Evolutionary conservation across 1,140 invertebrate genomes (phyloP).

Genomic region (Leptonema lineaticorne): DNA sequence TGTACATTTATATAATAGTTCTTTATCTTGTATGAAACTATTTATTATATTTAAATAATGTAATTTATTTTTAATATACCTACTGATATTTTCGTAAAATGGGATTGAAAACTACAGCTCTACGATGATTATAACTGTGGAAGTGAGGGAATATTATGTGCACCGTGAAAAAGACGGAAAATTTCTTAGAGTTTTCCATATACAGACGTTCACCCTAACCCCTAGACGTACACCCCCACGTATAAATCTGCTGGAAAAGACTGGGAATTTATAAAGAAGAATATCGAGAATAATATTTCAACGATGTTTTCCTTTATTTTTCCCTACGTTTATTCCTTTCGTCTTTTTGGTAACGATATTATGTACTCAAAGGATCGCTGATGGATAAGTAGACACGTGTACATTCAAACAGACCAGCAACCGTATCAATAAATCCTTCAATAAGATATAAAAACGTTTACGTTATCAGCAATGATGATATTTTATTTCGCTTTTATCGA

Average conservation of each 20-base stretch:
- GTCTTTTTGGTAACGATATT: slow-evolving; percentile 37
- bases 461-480: slow-evolving; percentile 36
- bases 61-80: no score
- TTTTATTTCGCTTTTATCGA: slow-evolving; percentile 31
- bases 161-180: slow-evolving; percentile 18
- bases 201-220: background rate
- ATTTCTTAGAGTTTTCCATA: background rate
- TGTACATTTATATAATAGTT: no score
- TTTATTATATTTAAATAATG: no score
- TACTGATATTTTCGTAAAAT: no score
- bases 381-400: slow-evolving; percentile 15
- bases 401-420: slow-evolving; percentile 3
- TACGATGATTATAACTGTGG: background rate
- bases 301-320: slow-evolving; percentile 31
- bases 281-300: slow-evolving; percentile 37
- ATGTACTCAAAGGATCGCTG: slow-evolving; percentile 35
- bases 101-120: background rate
- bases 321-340: background rate
- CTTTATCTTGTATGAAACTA: no score
- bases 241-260: slow-evolving; percentile 38
- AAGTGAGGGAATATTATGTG: slow-evolving; percentile 7
- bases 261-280: slow-evolving; percentile 40
- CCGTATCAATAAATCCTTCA: slow-evolving; percentile 27
- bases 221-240: background rate
- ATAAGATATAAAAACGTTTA: slow-evolving; percentile 34